A percentile compares a stretch with the other conserved stretches of the same genome.
Conservation (phyloP, 1,140 invertebrate species). For the Maniola jurtina region DNA sequence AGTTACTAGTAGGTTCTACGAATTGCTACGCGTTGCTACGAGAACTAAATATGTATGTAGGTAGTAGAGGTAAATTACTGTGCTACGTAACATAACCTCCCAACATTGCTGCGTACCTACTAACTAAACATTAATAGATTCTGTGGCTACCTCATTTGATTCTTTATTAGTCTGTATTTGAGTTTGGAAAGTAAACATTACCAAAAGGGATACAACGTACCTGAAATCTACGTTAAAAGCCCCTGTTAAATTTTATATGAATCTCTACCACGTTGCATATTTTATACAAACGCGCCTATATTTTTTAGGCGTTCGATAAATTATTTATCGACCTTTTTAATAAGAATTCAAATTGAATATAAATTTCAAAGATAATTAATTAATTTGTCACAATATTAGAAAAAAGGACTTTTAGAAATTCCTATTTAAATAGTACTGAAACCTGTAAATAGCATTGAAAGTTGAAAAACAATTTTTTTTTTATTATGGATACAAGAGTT, state of each 20-base stretch:
- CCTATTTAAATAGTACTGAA: no score
- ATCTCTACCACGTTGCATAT: constrained; percentile 2
- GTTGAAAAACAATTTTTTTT: no score
- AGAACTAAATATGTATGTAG: not conserved
- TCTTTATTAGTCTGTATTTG: not conserved
- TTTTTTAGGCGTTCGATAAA: not conserved
- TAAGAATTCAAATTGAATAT: not conserved
- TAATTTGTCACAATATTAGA: no score
- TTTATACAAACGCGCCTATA: not conserved
- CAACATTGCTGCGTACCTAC: not conserved
- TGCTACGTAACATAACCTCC: not conserved
- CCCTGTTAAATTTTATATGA: constrained; percentile 1
- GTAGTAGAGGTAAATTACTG: not conserved
- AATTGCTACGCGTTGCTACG: constrained; percentile 1
- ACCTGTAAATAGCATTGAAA: no score
- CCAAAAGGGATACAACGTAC: not conserved
- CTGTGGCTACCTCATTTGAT: not conserved
- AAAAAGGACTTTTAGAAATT: no score
- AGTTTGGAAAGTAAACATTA: not conserved
- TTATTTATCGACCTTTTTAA: not conserved
- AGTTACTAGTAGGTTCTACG: not conserved
- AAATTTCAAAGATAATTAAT: not conserved
- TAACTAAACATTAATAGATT: not conserved
- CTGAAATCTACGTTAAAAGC: not conserved
- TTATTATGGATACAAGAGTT: no score